A percentile compares a stretch with the other conserved stretches of the same genome.
Evolutionary conservation across 2,797 vertebrate species (phyloP).

Genomic region (Lepidocolaptes lacrymiger): DNA sequence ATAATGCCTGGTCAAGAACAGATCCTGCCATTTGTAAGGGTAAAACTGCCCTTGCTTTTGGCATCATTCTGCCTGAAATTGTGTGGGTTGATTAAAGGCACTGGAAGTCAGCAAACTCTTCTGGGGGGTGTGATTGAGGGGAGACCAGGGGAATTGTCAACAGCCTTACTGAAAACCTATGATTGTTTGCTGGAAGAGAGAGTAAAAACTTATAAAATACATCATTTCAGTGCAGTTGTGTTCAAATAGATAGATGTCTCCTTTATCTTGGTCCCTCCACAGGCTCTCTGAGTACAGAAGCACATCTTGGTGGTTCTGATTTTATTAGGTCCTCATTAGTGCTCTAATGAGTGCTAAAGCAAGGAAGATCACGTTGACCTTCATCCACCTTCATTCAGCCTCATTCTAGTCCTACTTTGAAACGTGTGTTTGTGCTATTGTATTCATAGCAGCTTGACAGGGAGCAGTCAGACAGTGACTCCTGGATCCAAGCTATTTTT

Average conservation of each 20-base stretch:
- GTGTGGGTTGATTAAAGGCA: not conserved
- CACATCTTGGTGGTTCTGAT: not conserved
- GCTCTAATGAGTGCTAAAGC: not conserved
- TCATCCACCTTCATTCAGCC: not conserved
- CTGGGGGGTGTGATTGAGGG: not conserved
- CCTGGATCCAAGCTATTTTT: not conserved
- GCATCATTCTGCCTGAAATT: not conserved
- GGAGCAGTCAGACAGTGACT: not conserved
- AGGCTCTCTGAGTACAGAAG: not conserved
- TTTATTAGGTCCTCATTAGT: not conserved
- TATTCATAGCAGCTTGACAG: not conserved
- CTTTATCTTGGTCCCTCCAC: not conserved
- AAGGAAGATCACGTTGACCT: not conserved
- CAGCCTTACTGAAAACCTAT: not conserved
- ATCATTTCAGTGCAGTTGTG: not conserved
- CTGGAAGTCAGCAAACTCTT: not conserved
- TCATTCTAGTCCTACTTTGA: not conserved
- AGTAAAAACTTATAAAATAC: too few species aligned
- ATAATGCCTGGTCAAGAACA: fast-evolving
- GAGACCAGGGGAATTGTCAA: too few species aligned
- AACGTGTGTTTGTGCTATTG: not conserved
- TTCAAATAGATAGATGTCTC: not conserved
- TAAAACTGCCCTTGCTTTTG: not conserved
- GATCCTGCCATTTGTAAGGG: not conserved
- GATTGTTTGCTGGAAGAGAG: not conserved